Conservation (phyloP, 2,888 invertebrate genomes). For the Mythimna lalbum region DNA sequence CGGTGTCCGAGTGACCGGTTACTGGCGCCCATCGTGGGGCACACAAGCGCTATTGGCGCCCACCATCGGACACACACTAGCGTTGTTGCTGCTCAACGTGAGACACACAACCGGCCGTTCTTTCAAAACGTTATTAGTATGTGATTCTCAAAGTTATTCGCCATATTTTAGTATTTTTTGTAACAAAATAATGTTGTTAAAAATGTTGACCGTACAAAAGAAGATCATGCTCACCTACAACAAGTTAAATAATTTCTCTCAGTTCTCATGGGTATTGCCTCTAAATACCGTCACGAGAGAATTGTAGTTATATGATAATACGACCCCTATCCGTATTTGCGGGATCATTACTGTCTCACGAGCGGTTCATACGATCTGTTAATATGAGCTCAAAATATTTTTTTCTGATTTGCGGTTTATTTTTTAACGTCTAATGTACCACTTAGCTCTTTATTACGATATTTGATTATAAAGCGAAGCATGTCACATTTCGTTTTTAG, state of each 20-base stretch:
- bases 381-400: neutral
- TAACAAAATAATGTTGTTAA: neutral
- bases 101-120: conserved; percentile 69
- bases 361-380: neutral
- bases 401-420: neutral
- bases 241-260: neutral
- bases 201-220: neutral
- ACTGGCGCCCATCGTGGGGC: conserved; percentile 72
- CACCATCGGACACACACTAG: conserved; percentile 3
- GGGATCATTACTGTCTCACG: neutral
- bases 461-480: neutral
- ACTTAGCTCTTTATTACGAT: neutral
- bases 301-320: neutral
- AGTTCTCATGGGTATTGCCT: neutral
- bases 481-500: too few relatives aligned
- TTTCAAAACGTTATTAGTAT: conserved; percentile 70
- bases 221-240: neutral
- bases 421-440: neutral
- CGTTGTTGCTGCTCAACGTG: conserved; percentile 69
- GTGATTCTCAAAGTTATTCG: conserved; percentile 62
- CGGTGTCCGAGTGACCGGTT: conserved; percentile 66
- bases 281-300: neutral
- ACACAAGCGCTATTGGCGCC: conserved; percentile 63
- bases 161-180: neutral
- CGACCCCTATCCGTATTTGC: neutral